Base-by-base conservation (phyloP, 2,113 vertebrate species). In the Rissa tridactyla region DNA sequence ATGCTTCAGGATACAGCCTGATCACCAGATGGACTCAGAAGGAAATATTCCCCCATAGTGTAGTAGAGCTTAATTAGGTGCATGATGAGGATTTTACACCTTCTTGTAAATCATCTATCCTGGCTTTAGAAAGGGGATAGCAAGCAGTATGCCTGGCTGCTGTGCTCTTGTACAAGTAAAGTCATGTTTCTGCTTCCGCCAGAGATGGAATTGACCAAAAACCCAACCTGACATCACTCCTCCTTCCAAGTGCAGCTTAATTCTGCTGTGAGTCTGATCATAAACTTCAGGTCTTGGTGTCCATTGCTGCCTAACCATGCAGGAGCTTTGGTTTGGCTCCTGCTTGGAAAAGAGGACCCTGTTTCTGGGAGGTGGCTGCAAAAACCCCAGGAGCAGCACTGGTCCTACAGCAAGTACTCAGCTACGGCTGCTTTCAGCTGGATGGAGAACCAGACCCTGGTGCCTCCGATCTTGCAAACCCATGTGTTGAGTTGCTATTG, bases 11-110 rank as follows among this genome's bases (percentile, higher is more conserved):
- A 58, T 79, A 92, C 22, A 82, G 46, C 29, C 73, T 77, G 78
- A 95, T 96, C 84, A 89, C 84, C 97, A 97, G 94, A 95, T 95
- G 96, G 95, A 95, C 82, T 94, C 65, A 29, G 66, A 90, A 94
- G 61, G 62, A 96, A 96, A 96, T 94, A 68, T 70, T 10, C 84
- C 96, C 91, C 93, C 46, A 76, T 38, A 82, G 94, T 75, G 75
- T 47, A 83, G 78, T 96, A 95, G 30, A 94, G n/a, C 16, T 70
- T 96, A 95, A 97, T 96, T 85, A 95, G 58, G 68, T 68, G n/a
- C 55, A 86, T 77, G 82, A 94, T 92, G 55, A 82, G 87, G 78
- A 68, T 88, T 95, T 96, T 95, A 96, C 68, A 95, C 93, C 87
- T 96, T 75, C 66, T 46, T 96, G 81, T 95, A 95, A 94, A 95